Evolutionary conservation across 2,113 vertebrate genomes (phyloP), one percentile per base, ranked within the genome.

Genomic region (Mormyrus lacerda): DNA sequence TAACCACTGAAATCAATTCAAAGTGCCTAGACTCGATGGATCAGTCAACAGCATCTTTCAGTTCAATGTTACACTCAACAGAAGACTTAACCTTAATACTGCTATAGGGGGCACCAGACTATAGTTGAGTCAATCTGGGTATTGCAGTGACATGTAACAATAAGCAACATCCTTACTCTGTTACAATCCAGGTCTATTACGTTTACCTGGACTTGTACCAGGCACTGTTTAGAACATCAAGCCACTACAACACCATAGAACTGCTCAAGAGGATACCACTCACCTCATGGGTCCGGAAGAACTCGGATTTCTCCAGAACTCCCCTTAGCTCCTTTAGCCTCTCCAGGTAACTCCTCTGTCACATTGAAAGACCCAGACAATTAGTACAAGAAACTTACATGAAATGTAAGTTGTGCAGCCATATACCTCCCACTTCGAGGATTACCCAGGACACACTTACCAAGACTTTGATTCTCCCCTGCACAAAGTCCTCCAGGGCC

Each of bases 221-320:
- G 19, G 39, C 21, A 47, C 31, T 76, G 31, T 5, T 47, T 21
- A 47, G 21, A n/a, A 47, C 44, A 84, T 45, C 82, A 84, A 42
- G 31, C 6, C 31, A 53, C 50, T 19, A 53, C 7, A 24, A 44
- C 17, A 87, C 39, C 35, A 61, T 39, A 87, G 19, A 35, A 87
- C 8, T 2, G 21, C 21, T 39, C 9, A 58, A 42, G 11, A 9
- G 50, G 35, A 65, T 45, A 4, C 24, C 4, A 44, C 91, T 93
- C 85, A 98, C 97, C 97, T 98, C 97, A 0, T 98, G 97, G 6
- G 95, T 95, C 58, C 89, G 95, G 93, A 98, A 98, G 93, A 98
- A 98, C 1, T 93, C 92, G 0, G 97, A 98, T 44, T 92, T 93
- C 91, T 97, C 97, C 8, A 98, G 95, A 15, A 93, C 94, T 0